Conservation (phyloP, 2,888 invertebrate genomes). For the Machimus atricapillus region DNA sequence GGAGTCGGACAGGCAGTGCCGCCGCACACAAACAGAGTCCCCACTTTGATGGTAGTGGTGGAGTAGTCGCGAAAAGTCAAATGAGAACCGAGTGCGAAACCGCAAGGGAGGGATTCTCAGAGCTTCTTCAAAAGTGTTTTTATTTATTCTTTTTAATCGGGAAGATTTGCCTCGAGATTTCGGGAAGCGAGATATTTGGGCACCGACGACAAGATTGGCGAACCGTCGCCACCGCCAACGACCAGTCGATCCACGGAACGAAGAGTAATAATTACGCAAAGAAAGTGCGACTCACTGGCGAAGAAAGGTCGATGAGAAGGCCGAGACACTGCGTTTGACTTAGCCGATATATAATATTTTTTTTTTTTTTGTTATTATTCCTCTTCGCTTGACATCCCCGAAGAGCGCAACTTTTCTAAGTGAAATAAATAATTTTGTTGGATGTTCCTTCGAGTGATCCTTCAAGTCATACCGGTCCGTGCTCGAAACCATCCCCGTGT, state of each 20-base stretch:
- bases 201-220: background rate
- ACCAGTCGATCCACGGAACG: background rate
- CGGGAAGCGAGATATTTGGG: background rate
- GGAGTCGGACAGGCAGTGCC: background rate
- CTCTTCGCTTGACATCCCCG: background rate
- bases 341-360: background rate
- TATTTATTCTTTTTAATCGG: conserved; percentile 13
- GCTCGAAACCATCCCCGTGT: conserved; percentile 39
- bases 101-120: background rate
- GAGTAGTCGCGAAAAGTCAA: conserved; percentile 13
- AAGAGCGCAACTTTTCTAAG: conserved; percentile 34
- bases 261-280: background rate
- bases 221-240: background rate
- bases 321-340: conserved; percentile 6
- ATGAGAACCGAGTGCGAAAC: background rate
- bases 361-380: conserved; percentile 27
- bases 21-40: background rate
- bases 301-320: conserved; percentile 28
- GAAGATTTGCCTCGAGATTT: background rate
- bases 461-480: conserved; percentile 61
- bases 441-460: conserved; percentile 61
- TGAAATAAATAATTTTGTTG: conserved; percentile 43
- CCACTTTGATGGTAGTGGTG: background rate
- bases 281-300: background rate
- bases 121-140: conserved; percentile 25